phyloP scores from a whole-genome alignment of 2,113 vertebrate genomes.

The Myrmophylax atrothorax region DNA sequence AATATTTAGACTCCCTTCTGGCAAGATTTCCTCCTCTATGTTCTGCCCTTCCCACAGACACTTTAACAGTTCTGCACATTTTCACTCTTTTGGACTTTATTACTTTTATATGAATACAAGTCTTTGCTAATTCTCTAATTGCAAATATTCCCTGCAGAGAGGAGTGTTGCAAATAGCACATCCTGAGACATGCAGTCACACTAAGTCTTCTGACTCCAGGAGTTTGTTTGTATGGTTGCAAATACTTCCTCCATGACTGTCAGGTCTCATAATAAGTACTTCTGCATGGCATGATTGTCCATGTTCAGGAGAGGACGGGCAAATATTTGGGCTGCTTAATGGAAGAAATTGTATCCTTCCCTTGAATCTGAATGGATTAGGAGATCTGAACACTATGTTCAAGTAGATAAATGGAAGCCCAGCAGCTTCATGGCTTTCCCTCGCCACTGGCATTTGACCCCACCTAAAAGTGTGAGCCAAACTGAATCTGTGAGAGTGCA shows the following conservation, averaged over 20 bases:
- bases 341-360: not conserved
- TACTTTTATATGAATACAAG: not conserved
- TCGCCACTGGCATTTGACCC: not conserved
- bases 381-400: not conserved
- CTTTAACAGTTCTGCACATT: not conserved
- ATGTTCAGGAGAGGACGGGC: not conserved
- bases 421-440: not conserved
- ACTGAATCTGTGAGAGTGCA: rapidly evolving
- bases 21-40: not conserved
- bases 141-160: not conserved
- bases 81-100: not conserved
- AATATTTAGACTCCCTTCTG: not conserved
- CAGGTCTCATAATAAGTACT: not conserved
- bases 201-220: not conserved
- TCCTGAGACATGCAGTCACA: rapidly evolving
- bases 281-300: not conserved
- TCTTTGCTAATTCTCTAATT: not conserved
- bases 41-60: not conserved
- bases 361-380: not conserved
- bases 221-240: not conserved
- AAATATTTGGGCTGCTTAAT: not conserved
- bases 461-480: not conserved
- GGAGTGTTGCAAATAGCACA: not conserved
- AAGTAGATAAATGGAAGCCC: not conserved
- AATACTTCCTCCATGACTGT: not conserved